Evolutionary conservation across 2,113 vertebrate genomes (phyloP).

Genomic region (Helogale parvula): DNA sequence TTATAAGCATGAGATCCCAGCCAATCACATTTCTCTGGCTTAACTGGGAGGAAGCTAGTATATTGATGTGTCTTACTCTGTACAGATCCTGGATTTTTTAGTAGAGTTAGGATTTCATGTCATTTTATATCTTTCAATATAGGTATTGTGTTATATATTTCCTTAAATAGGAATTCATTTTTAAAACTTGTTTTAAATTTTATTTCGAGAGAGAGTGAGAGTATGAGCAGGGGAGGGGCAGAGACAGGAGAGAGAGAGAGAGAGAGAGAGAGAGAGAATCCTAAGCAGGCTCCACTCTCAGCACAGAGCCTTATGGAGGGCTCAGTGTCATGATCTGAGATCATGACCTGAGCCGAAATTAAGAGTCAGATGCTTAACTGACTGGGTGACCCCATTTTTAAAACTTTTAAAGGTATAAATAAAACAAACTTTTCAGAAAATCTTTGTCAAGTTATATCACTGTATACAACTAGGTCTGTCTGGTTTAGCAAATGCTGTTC

Average conservation of each 20-base stretch:
- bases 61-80: background rate
- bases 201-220: too few relatives aligned
- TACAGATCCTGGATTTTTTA: background rate
- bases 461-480: background rate
- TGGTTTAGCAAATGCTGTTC: background rate
- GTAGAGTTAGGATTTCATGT: background rate
- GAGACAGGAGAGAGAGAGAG: too few relatives aligned
- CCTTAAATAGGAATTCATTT: constrained; percentile 17
- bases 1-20: background rate
- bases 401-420: constrained; percentile 8
- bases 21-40: background rate
- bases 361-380: too few relatives aligned
- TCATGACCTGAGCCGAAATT: too few relatives aligned
- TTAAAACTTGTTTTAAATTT: background rate
- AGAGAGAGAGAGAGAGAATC: too few relatives aligned
- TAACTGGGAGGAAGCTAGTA: background rate
- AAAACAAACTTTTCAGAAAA: background rate
- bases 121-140: constrained; percentile 23
- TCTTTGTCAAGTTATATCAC: background rate
- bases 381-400: background rate
- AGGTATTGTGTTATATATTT: background rate
- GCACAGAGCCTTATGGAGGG: too few relatives aligned
- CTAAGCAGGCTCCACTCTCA: too few relatives aligned
- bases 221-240: too few relatives aligned
- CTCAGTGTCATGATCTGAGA: too few relatives aligned